Evolutionary conservation across 2,888 invertebrate genomes (phyloP).

Genomic region (Mongoloraphidia duomilia): DNA sequence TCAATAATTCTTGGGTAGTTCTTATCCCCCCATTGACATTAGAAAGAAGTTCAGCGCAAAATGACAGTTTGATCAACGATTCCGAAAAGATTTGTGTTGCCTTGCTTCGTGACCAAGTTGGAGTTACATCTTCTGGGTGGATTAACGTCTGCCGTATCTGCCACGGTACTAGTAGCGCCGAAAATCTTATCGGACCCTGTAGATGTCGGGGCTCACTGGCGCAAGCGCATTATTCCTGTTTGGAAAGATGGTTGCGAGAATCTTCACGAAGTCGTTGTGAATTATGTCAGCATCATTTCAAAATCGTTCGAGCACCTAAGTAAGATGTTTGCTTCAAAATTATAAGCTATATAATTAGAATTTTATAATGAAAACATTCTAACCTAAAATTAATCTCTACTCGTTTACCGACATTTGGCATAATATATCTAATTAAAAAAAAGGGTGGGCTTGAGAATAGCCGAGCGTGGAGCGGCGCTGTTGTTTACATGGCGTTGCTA

Average conservation of each 20-base stretch:
- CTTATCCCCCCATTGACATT: too few relatives aligned
- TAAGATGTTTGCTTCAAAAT: conserved; percentile 11
- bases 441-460: too few relatives aligned
- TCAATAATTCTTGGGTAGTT: too few relatives aligned
- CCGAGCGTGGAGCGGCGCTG: too few relatives aligned
- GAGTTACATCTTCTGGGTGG: conserved; percentile 13
- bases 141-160: conserved; percentile 27
- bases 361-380: too few relatives aligned
- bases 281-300: conserved; percentile 38
- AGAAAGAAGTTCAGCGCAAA: too few relatives aligned
- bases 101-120: too few relatives aligned
- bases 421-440: not conserved
- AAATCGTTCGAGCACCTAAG: conserved; percentile 30
- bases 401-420: not conserved
- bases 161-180: conserved; percentile 28
- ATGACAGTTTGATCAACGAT: too few relatives aligned
- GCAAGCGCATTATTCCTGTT: conserved; percentile 37
- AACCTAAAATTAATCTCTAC: too few relatives aligned
- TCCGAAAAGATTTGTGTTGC: too few relatives aligned
- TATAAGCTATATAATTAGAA: conserved; percentile 1
- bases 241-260: conserved; percentile 41
- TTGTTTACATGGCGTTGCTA: too few relatives aligned
- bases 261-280: conserved; percentile 38
- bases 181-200: conserved; percentile 36
- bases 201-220: conserved; percentile 39